Evolutionary conservation across 2,113 vertebrate species (phyloP), one percentile per base, ranked within the genome.

Genomic region (Gadus macrocephalus): DNA sequence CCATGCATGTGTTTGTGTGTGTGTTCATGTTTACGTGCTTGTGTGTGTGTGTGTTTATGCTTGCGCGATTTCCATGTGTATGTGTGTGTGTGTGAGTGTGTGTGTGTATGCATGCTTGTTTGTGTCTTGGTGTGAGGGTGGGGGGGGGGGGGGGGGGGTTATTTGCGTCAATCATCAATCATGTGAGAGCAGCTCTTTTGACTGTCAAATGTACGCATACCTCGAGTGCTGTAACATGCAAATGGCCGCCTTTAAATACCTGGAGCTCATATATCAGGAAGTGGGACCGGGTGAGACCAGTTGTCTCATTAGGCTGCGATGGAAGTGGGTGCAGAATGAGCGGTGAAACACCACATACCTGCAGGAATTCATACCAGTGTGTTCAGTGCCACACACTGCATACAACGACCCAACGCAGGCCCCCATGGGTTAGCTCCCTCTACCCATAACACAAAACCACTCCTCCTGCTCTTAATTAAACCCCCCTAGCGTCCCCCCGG

Each of bases 401-500:
- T 53, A 42, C 65, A 27, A 31, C 20, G 25, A 67, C 28, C 60
- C 28, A 35, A 15, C 15, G 15, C 31, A 11, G 4, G 1, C 69
- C 74, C 74, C 71, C 67, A 66, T 35, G 31, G 31, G 31, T 35
- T 6, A 35, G 56, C 3, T 35, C 31, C 31, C 64, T 53, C 68
- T 66, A 70, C 65, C 64, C 76, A 83, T 55, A 67, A 68, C 59
- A 35, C 62, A 35, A 35, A 35, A 35, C 31, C 4, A 6, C 6
- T 28, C 19, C 60, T 70, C 66, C 27, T 72, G 66, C 73, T 77
- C 58, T 55, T 85, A 77, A 86, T 80, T 77, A 86, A 68, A 75
- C 63, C 74, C 31, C 4, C 31, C 31, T 35, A 1, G 31, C 31
- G 6, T 35, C 31, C 67, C 31, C 67, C 68, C 65, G 0, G 81